Evolutionary conservation across 2,113 vertebrate species (phyloP).

Genomic region (Phodopus roborovskii): DNA sequence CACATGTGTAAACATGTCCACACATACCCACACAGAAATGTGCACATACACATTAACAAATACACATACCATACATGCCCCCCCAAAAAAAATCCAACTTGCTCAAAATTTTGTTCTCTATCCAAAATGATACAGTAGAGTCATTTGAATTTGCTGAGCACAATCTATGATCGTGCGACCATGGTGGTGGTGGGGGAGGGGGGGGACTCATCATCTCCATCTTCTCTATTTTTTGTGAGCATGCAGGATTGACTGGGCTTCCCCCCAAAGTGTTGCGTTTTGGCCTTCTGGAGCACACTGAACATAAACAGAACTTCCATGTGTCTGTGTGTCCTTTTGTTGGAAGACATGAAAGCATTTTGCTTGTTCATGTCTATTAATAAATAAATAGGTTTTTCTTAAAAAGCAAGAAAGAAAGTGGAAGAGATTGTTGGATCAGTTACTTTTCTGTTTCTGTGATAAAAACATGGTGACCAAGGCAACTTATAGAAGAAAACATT

Average conservation of each 20-base stretch:
- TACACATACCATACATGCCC: neutral
- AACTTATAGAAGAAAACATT: neutral
- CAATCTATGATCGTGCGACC: rapidly evolving
- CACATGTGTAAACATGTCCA: neutral
- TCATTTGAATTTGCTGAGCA: neutral
- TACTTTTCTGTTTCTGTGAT: neutral
- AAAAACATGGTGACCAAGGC: neutral
- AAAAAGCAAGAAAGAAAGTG: neutral
- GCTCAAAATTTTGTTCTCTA: neutral
- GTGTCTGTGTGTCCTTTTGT: neutral
- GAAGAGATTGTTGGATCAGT: neutral
- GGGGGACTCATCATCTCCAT: rapidly evolving
- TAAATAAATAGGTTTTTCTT: neutral
- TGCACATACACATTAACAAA: neutral
- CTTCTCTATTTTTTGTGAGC: neutral
- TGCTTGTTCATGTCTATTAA: no score
- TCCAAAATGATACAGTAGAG: neutral
- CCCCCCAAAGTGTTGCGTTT: no score
- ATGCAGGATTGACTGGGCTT: no score
- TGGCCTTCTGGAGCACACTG: neutral
- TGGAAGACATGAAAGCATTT: neutral
- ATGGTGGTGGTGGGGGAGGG: no score
- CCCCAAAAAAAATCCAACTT: neutral
- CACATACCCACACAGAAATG: neutral
- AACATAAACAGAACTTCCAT: neutral